Percentiles rank a stretch among this genome's conserved stretches.
These are phyloP conservation scores for Anisognathus igniventris DNA, from an alignment of 2,797 vertebrate species.

Conservation along the genomic window DNA sequence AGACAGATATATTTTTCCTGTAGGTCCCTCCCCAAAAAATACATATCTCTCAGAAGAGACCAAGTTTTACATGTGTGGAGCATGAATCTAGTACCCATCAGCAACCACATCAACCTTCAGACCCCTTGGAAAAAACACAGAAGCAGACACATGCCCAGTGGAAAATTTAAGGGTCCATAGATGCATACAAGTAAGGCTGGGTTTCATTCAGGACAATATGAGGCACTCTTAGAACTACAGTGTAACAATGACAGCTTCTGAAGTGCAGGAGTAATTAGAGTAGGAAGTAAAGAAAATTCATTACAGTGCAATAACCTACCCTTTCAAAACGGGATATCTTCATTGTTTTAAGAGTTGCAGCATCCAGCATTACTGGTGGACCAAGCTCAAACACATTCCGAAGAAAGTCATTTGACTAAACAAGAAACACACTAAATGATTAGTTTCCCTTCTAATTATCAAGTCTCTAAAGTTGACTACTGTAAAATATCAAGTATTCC, in stretches of 20 bases:
- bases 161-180: background rate
- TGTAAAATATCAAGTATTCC: background rate
- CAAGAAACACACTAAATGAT: background rate
- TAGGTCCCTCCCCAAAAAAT: background rate
- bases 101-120: background rate
- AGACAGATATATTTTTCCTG: background rate
- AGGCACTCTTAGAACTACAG: background rate
- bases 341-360: slow-evolving; percentile 90
- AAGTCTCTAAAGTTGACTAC: background rate
- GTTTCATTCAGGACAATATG: background rate
- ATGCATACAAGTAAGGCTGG: rapidly evolving
- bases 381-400: slow-evolving; percentile 96
- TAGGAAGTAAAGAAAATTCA: background rate
- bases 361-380: slow-evolving; percentile 89
- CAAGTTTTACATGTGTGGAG: rapidly evolving
- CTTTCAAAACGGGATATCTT: slow-evolving; percentile 95
- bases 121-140: background rate
- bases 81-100: background rate
- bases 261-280: background rate
- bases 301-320: slow-evolving; percentile 71
- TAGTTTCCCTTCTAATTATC: background rate
- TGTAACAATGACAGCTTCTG: background rate
- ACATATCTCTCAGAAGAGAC: rapidly evolving
- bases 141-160: background rate
- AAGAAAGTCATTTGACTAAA: slow-evolving; percentile 93